Base-by-base conservation (phyloP, 2,113 vertebrate genomes). In the Gambusia affinis region DNA sequence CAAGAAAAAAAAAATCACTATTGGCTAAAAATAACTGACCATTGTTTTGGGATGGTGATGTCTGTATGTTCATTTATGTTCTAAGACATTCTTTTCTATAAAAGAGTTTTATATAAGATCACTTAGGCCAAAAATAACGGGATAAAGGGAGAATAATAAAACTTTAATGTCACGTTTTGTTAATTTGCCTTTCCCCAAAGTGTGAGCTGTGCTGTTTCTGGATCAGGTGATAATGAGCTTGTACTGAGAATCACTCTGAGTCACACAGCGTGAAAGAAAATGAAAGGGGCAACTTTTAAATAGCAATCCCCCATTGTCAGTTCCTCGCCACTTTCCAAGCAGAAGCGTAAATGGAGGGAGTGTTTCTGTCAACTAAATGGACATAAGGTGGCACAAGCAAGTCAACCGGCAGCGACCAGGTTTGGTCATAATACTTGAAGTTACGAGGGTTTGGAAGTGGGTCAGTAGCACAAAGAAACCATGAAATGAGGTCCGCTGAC, bases 391-490 rank as follows among this genome's bases (percentile, higher is more conserved):
- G 47, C 19, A 68, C 5, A 47, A 29, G 14, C 57, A 12, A 65
- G 39, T 62, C 64, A 60, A 68, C 14, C 2, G 7, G 54, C 15
- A 12, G 22, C 37, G 68, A 75, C 30, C 71, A 51, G 10, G 31
- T 61, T 71, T 30, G 57, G 33, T 27, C 57, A 27, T 60, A 19
- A 35, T 19, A 66, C 47, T 28, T 57, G 39, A 44, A 60, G 65
- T 79, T 37, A 65, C 62, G 27, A 29, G 22, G 1, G 12, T 73
- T 70, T 75, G 54, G 28, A 87, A 81, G 30, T 82, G 64, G 87
- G 85, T 85, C 87, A 85, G 67, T 39, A n/a, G 60, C 28, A 75
- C 64, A 76, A 35, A 31, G 14, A 39, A 51, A 44, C 66, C 37
- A 67, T 30, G 12, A 31, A 60, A 66, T 37, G 15, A 82, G 4